Percentiles rank a stretch among this genome's conserved stretches.
phyloP scores from a whole-genome alignment of 2,888 invertebrate genomes.

The Sialis lutaria region DNA sequence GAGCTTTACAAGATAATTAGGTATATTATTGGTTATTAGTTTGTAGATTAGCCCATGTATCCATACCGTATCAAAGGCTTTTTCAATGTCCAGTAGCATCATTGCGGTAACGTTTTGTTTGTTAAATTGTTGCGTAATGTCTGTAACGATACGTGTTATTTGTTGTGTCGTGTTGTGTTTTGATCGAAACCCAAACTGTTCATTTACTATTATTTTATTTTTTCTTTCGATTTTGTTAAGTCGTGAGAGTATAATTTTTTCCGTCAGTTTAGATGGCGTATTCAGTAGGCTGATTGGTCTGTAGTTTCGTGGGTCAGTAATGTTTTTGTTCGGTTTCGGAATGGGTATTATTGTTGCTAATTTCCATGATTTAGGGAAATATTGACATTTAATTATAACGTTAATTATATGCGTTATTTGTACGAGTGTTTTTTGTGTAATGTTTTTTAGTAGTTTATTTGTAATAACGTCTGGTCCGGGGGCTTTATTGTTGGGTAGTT shows the following conservation, averaged over 20 bases:
- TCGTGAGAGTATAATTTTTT: constrained; percentile 10
- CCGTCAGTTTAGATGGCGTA: constrained; percentile 11
- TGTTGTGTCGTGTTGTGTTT: constrained; percentile 16
- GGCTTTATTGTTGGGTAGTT: constrained; percentile 10
- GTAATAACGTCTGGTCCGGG: constrained; percentile 3
- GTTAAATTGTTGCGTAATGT: constrained; percentile 14
- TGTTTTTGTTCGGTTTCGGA: constrained; percentile 11
- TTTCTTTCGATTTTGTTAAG: constrained; percentile 9
- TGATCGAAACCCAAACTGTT: constrained; percentile 17
- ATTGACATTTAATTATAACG: constrained; percentile 5
- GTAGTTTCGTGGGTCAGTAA: constrained; percentile 8
- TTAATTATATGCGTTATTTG: constrained; percentile 11
- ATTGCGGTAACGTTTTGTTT: constrained; percentile 13
- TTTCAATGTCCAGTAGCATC: constrained; percentile 17
- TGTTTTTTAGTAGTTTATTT: background rate
- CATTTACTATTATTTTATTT: constrained; percentile 8
- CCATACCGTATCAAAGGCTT: constrained; percentile 19
- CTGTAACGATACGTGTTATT: constrained; percentile 14
- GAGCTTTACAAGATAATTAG: background rate
- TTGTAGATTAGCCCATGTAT: background rate
- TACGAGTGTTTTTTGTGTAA: constrained; percentile 3
- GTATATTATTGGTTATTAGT: background rate
- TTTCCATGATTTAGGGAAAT: constrained; percentile 12
- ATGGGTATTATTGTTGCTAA: constrained; percentile 10
- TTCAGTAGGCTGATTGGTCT: constrained; percentile 11